These are phyloP conservation scores for Resseliella maxima DNA, from an alignment of 2,888 invertebrate species.

Conservation along the genomic window DNA sequence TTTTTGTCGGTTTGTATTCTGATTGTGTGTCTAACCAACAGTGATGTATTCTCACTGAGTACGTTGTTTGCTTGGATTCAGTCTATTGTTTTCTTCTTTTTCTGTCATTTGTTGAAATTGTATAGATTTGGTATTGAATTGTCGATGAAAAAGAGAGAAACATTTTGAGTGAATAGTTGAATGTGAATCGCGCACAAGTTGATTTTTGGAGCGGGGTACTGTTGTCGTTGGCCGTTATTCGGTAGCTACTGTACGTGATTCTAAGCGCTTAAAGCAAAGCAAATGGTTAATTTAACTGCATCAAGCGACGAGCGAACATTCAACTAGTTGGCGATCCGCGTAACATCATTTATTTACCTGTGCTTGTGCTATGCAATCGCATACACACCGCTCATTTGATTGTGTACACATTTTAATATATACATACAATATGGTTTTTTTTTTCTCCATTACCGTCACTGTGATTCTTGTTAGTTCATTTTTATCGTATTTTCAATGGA, in stretches of 20 bases:
- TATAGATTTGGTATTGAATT: neutral
- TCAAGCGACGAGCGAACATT: neutral
- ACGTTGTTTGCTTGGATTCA: conserved; percentile 1
- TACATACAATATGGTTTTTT: neutral
- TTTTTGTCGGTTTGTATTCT: conserved; percentile 1
- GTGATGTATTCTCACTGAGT: neutral
- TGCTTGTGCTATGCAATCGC: neutral
- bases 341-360: neutral
- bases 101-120: neutral
- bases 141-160: neutral
- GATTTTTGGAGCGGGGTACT: conserved; percentile 30
- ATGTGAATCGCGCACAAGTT: neutral
- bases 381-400: conserved; percentile 6
- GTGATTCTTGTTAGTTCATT: conserved; percentile 23
- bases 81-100: conserved; percentile 33
- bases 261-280: neutral
- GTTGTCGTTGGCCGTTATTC: conserved; percentile 14
- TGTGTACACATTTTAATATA: neutral
- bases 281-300: conserved; percentile 23
- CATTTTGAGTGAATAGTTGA: neutral
- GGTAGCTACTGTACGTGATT: neutral
- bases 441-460: neutral
- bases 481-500: neutral
- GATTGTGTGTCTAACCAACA: neutral
- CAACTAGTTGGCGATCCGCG: conserved; percentile 25